A percentile compares a stretch with the other conserved stretches of the same genome.
phyloP scores from a whole-genome alignment of 1,140 invertebrate genomes.

The Saxidomus purpurata region DNA sequence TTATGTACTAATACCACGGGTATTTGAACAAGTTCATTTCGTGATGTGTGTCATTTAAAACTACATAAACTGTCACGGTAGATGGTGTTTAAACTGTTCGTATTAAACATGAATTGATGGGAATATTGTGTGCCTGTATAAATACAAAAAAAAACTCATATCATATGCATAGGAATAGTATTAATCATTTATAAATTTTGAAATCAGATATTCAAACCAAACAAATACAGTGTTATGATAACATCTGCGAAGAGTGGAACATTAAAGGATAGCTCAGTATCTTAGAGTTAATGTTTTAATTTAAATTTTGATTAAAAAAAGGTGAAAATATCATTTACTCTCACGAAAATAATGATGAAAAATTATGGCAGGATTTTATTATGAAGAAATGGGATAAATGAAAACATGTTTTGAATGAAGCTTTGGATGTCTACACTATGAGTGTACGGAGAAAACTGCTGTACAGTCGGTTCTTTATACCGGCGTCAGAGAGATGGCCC shows the following conservation, averaged over 20 bases:
- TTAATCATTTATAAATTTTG: neutral
- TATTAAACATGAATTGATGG: neutral
- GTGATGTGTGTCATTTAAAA: neutral
- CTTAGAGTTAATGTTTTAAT: neutral
- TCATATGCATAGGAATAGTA: neutral
- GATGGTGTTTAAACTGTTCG: neutral
- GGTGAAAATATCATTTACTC: neutral
- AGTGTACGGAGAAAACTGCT: neutral
- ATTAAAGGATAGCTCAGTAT: neutral
- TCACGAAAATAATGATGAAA: neutral
- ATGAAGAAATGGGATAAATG: too few species aligned
- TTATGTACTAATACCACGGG: neutral
- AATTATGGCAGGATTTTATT: neutral
- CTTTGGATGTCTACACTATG: too few species aligned
- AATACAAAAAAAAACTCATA: neutral
- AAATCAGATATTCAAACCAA: neutral
- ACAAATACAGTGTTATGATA: neutral
- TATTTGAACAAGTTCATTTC: constrained; percentile 3
- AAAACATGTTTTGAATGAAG: too few species aligned
- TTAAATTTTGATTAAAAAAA: neutral
- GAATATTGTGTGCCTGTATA: neutral
- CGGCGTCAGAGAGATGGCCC: neutral
- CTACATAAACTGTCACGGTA: neutral
- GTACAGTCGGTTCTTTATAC: constrained; percentile 50
- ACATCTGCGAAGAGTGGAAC: neutral